These are phyloP conservation scores for Furnarius figulus DNA, from an alignment of 2,113 vertebrate species.

Conservation along the genomic window DNA sequence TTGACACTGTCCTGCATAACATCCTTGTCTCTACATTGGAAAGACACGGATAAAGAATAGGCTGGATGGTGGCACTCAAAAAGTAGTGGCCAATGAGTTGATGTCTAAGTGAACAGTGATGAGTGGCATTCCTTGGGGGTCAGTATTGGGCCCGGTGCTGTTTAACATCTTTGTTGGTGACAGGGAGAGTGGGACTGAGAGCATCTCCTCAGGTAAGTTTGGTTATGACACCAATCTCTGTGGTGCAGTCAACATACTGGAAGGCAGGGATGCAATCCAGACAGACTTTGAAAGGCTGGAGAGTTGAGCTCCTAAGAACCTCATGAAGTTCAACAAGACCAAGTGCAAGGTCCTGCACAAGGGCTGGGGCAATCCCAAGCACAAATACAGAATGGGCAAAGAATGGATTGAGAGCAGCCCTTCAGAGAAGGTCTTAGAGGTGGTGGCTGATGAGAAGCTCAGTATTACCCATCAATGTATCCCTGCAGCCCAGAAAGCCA, in stretches of 20 bases:
- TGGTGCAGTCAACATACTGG: accelerated
- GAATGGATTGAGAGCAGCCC: background rate
- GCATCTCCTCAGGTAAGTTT: background rate
- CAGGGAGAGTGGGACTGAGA: accelerated
- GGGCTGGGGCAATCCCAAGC: background rate
- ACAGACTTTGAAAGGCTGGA: background rate
- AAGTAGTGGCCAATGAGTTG: background rate
- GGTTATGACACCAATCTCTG: background rate
- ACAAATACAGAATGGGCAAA: background rate
- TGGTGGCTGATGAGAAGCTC: background rate
- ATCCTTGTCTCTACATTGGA: background rate
- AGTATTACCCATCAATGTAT: accelerated
- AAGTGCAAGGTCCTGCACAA: background rate
- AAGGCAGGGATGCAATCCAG: background rate
- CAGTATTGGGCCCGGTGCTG: background rate
- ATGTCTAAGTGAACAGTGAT: background rate
- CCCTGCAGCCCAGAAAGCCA: background rate
- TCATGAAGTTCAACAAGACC: background rate
- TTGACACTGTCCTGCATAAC: background rate
- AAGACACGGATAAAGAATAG: background rate
- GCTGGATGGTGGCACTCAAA: background rate
- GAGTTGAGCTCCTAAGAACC: background rate
- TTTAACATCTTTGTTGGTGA: background rate
- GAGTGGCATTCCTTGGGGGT: background rate
- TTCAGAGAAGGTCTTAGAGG: background rate